Base-by-base conservation (phyloP, 2,888 invertebrate genomes). In the Callimorpha dominula region DNA sequence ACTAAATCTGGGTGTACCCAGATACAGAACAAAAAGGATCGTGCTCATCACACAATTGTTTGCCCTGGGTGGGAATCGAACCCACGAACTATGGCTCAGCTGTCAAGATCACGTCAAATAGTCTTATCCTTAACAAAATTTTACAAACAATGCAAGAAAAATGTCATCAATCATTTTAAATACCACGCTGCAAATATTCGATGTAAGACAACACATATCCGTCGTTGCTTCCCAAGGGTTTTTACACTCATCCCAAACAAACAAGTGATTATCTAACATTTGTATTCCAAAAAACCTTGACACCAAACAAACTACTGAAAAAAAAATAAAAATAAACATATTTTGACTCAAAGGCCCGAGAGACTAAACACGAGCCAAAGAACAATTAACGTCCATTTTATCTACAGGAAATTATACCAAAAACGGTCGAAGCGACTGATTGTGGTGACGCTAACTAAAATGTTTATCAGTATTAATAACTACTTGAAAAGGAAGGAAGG, bases 191-290 rank as follows among this genome's bases (percentile, higher is more conserved):
- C 6, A 60, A 14, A 60, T 31, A 12, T 4, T 12, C 12, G 5
- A n/a, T 12, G 20, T n/a, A 64, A 67, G 9, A 64, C 64, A 46
- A 40, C 52, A 49, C 50, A 65, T 60, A 68, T 68, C 68, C 40
- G 42, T 67, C 31, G 42, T 14, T 17, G 57, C 15, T 68, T 9
- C 15, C 14, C 20, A 50, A 52, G 14, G 11, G 46, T 63, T 69
- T 63, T 49, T 46, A 49, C 40, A 60, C 14, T 17, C 46, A 46
- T 71, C 71, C 71, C 17, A 71, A 73, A 77, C 65, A 80, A 74
- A 78, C 83, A 71, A 63, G 12, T n/a, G 1, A 69, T 40, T 63
- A 81, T 85, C 81, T 81, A 64, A 68, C 50, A 80, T 63, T 67
- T 62, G 65, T 66, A 8, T 64, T 50, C 49, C 42, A 20, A 50